Evolutionary conservation across 1,140 invertebrate species (phyloP).

Genomic region (Bombus pyrosoma): DNA sequence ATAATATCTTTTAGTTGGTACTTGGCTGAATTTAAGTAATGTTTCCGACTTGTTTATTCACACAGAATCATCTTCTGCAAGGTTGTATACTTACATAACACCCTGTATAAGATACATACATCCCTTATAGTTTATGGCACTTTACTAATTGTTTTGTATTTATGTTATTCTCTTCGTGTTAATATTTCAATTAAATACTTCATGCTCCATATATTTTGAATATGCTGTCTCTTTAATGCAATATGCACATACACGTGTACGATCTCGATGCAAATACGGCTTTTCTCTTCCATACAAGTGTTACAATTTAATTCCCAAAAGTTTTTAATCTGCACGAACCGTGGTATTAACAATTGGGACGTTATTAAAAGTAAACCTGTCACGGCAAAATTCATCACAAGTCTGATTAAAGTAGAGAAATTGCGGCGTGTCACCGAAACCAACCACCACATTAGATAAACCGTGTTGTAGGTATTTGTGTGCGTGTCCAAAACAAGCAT

Average conservation of each 20-base stretch:
- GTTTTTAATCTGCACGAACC: neutral
- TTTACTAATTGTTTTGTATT: no score
- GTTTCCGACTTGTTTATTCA: no score
- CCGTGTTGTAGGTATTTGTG: neutral
- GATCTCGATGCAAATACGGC: neutral
- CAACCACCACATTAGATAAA: conserved; percentile 9
- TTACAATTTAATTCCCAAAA: neutral
- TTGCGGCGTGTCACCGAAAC: conserved; percentile 9
- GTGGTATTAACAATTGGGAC: neutral
- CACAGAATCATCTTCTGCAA: no score
- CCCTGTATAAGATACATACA: no score
- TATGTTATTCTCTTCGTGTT: no score
- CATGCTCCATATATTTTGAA: neutral
- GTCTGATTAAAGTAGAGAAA: conserved; percentile 14
- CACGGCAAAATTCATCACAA: neutral
- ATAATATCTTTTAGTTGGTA: no score
- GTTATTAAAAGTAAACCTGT: neutral
- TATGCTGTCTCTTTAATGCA: neutral
- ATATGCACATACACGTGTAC: neutral
- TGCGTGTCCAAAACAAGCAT: neutral
- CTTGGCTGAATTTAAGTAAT: no score
- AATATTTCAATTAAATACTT: no score
- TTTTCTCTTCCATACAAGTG: neutral
- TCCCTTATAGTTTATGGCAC: no score
- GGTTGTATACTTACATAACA: no score